Evolutionary conservation across 1,140 invertebrate genomes (phyloP).

Genomic region (Temnothorax nylanderi): DNA sequence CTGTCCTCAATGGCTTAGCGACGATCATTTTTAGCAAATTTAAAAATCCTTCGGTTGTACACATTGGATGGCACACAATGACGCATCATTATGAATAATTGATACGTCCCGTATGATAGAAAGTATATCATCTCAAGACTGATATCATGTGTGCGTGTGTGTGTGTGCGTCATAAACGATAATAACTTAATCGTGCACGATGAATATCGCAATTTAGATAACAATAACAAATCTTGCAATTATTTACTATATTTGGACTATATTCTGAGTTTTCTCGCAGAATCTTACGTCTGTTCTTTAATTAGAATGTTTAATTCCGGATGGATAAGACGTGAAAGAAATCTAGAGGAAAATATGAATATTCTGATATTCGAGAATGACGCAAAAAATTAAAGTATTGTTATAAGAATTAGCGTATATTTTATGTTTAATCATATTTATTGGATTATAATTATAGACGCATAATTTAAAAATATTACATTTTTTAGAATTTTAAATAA

Average conservation of each 20-base stretch:
- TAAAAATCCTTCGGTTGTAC: background rate
- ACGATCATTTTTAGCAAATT: background rate
- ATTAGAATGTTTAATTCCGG: background rate
- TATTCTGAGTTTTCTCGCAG: background rate
- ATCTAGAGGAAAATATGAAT: background rate
- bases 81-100: background rate
- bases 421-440: background rate
- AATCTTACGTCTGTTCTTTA: background rate
- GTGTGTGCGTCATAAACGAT: background rate
- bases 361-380: background rate
- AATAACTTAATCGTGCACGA: background rate
- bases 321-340: background rate
- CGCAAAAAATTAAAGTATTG: background rate
- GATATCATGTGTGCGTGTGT: background rate
- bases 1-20: constrained; percentile 66
- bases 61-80: background rate
- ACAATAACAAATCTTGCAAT: background rate
- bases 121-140: background rate
- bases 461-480: background rate
- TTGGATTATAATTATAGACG: background rate
- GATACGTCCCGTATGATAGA: background rate
- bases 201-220: background rate
- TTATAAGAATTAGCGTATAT: background rate
- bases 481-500: constrained; percentile 11
- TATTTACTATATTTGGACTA: background rate